Evolutionary conservation across 1,140 invertebrate genomes (phyloP).

Genomic region (Oscheius sp.): DNA sequence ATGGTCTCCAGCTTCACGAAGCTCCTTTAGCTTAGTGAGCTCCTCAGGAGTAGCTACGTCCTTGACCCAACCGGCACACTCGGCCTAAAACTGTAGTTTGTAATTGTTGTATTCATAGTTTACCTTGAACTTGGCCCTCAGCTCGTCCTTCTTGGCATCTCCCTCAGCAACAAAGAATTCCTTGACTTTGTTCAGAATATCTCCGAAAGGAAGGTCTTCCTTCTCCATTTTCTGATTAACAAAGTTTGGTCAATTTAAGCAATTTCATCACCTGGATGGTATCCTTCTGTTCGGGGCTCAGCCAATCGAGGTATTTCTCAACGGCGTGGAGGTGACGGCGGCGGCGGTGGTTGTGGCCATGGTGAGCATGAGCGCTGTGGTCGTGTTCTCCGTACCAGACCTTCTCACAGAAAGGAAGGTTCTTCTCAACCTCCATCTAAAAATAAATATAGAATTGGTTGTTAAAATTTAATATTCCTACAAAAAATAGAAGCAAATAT

Average conservation of each 20-base stretch:
- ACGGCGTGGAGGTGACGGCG: constrained; percentile 19
- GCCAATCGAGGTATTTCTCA: constrained; percentile 22
- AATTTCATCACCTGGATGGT: constrained; percentile 8
- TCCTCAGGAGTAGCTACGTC: background rate
- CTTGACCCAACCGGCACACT: constrained; percentile 11
- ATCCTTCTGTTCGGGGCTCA: background rate
- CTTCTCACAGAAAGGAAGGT: constrained; percentile 33
- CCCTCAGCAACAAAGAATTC: constrained; percentile 6
- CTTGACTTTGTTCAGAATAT: constrained; percentile 1
- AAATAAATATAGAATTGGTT: background rate
- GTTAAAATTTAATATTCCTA: background rate
- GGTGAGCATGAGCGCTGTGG: constrained; percentile 13
- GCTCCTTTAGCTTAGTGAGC: background rate
- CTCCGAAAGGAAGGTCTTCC: background rate
- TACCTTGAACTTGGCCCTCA: constrained; percentile 24
- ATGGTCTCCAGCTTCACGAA: background rate
- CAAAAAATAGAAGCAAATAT: background rate
- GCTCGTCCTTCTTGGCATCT: constrained; percentile 5
- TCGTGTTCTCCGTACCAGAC: constrained; percentile 31
- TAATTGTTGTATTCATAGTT: no score
- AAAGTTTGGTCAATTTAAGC: no score
- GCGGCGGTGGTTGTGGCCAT: constrained; percentile 15
- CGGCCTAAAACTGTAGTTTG: no score
- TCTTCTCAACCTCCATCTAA: constrained; percentile 13
- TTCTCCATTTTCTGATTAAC: background rate